phyloP scores from a whole-genome alignment of 2,113 vertebrate species.

The Romanogobio albipinnatus region DNA sequence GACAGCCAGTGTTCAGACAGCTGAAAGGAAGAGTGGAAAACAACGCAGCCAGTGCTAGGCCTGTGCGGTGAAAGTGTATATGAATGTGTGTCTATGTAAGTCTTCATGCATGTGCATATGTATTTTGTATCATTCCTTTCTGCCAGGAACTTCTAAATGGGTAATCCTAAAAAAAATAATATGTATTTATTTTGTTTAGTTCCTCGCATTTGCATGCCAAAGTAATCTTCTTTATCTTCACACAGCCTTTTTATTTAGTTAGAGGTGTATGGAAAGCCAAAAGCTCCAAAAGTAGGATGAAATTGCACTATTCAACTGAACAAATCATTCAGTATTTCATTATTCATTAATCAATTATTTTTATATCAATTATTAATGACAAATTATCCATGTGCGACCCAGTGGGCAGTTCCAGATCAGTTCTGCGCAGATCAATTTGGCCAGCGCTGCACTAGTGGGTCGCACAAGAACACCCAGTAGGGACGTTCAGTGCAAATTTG shows the following conservation, averaged over 20 bases:
- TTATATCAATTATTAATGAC: not conserved
- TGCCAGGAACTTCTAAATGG: not conserved
- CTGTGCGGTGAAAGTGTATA: not conserved
- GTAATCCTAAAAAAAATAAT: not conserved
- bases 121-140: conserved; percentile 15
- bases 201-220: not conserved
- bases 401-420: not conserved
- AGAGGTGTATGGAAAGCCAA: not conserved
- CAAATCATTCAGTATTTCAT: conserved; percentile 7
- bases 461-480: not conserved
- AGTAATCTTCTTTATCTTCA: conserved; percentile 6
- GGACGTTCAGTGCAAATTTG: not conserved
- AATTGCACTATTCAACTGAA: not conserved
- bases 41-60: conserved; percentile 16
- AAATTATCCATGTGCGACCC: not conserved
- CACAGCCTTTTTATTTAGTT: not conserved
- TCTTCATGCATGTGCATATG: conserved; percentile 10
- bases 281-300: not conserved
- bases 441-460: not conserved
- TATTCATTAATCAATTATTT: conserved; percentile 27
- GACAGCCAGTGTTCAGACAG: conserved; percentile 54
- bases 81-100: conserved; percentile 15
- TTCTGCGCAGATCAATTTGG: not conserved
- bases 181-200: not conserved
- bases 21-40: conserved; percentile 52